A percentile compares a stretch with the other conserved stretches of the same genome.
These are phyloP conservation scores for Nemapogon koenigi DNA, from an alignment of 2,888 invertebrate species.

Conservation along the genomic window DNA sequence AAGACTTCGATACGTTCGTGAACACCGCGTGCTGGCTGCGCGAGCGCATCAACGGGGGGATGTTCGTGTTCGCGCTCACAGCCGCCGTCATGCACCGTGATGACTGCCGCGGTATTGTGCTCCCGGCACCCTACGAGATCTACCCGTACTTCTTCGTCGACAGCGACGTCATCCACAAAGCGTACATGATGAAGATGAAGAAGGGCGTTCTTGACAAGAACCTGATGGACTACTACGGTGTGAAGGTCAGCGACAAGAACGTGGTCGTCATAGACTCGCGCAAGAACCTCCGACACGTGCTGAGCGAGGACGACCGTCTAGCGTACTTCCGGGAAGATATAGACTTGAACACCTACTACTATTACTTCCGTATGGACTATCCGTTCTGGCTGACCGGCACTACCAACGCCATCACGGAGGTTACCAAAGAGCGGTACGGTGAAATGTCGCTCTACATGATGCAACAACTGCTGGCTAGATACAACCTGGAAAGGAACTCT, in stretches of 20 bases:
- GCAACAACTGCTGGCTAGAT: conserved; percentile 70
- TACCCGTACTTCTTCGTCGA: conserved; percentile 80
- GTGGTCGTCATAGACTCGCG: conserved; percentile 72
- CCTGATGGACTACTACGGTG: conserved; percentile 57
- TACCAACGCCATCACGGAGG: conserved; percentile 41
- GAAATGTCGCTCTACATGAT: conserved; percentile 67
- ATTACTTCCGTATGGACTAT: conserved; percentile 70
- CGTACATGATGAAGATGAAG: conserved; percentile 68
- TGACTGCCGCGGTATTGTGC: conserved; percentile 69
- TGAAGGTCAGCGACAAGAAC: conserved; percentile 56
- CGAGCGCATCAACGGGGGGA: conserved; percentile 72
- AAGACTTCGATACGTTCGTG: conserved; percentile 73
- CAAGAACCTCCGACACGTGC: conserved; percentile 63
- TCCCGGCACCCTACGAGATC: conserved; percentile 80
- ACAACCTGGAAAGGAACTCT: conserved; percentile 52
- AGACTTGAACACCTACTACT: conserved; percentile 75
- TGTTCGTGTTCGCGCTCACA: conserved; percentile 75
- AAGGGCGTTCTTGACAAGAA: conserved; percentile 62
- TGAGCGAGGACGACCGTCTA: conserved; percentile 67
- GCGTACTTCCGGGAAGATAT: conserved; percentile 80
- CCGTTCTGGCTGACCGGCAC: conserved; percentile 71
- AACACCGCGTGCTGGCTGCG: conserved; percentile 74
- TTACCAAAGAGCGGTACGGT: conserved; percentile 48
- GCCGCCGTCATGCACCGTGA: conserved; percentile 71
- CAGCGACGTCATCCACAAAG: conserved; percentile 72